Percentiles rank a stretch among this genome's conserved stretches.
These are phyloP conservation scores for Heteromormyrus szaboi DNA, from an alignment of 2,797 vertebrate species.

Conservation along the genomic window DNA sequence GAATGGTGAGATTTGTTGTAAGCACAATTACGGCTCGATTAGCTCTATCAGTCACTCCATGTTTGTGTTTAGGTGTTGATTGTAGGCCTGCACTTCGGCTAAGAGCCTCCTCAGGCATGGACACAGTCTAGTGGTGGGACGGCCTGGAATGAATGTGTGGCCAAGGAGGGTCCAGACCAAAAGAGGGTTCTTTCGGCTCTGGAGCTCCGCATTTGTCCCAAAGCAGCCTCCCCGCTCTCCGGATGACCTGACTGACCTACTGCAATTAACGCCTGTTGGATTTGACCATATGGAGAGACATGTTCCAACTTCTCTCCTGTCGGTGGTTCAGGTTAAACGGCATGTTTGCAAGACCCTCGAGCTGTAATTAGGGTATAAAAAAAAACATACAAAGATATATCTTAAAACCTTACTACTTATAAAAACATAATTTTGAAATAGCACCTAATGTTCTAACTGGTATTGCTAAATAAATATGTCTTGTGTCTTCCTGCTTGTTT, in stretches of 20 bases:
- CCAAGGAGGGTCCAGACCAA: background rate
- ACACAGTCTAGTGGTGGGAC: background rate
- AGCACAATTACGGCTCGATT: background rate
- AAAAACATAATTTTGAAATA: background rate
- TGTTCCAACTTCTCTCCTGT: background rate
- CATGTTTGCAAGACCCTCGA: background rate
- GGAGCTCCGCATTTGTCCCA: background rate
- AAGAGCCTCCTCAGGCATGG: background rate
- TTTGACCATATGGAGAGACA: background rate
- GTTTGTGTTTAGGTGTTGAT: background rate
- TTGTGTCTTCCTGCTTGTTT: background rate
- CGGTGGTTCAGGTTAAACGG: background rate
- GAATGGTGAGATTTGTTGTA: background rate
- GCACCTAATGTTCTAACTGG: background rate
- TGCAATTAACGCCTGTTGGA: background rate
- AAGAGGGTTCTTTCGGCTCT: background rate
- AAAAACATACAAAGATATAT: background rate
- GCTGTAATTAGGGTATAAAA: background rate
- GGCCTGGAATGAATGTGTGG: background rate
- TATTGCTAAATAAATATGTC: background rate
- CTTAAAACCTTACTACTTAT: background rate
- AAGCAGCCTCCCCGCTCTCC: background rate
- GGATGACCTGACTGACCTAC: slow-evolving; percentile 1
- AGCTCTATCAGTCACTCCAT: background rate
- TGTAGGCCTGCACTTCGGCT: background rate